Evolutionary conservation across 2,797 vertebrate genomes (phyloP), one percentile per base, ranked within the genome.

Genomic region (Anabacerthia variegaticeps): DNA sequence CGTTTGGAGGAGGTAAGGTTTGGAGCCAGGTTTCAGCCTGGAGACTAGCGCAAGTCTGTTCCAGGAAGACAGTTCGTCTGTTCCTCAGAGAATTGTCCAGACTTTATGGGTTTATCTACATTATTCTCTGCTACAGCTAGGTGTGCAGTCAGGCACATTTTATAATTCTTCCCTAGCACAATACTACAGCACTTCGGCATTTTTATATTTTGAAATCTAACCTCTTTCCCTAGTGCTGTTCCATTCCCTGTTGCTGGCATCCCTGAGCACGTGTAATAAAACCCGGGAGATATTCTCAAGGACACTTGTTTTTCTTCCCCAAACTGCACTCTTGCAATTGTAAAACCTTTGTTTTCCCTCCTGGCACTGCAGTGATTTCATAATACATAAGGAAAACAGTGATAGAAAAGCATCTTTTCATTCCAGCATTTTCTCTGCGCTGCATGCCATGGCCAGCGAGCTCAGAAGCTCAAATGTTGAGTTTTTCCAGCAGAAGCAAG

Each of bases 271-370:
- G 36, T 48, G 78, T 52, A 88, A 96, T 92, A 91, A 71, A 90
- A 92, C 37, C 56, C 81, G 34, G 91, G 66, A 95, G 73, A 49
- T 76, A 83, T 82, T 96, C 94, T 96, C 81, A 97, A 96, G 85
- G 61, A 93, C 17, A 79, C 30, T 82, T 56, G 73, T 69, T 73
- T 92, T 85, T 97, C 65, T 93, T 85, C 51, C 63, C 83, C 26
- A 61, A 30, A 71, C 59, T 90, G 24, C 41, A 58, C 41, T 76
- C 44, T 81, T 37, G 21, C 52, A 79, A 67, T 84, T 77, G 51
- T 91, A 95, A 96, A 97, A 94, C 72, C 85, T 92, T 93, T 51
- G 20, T 90, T 91, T 85, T 83, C 59, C 24, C 59, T 85, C 63
- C 72, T 95, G 75, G 52, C 8, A 2, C 84, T 85, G 77, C n/a